Conservation (phyloP, 2,888 invertebrate species). For the Fragum sueziense region DNA sequence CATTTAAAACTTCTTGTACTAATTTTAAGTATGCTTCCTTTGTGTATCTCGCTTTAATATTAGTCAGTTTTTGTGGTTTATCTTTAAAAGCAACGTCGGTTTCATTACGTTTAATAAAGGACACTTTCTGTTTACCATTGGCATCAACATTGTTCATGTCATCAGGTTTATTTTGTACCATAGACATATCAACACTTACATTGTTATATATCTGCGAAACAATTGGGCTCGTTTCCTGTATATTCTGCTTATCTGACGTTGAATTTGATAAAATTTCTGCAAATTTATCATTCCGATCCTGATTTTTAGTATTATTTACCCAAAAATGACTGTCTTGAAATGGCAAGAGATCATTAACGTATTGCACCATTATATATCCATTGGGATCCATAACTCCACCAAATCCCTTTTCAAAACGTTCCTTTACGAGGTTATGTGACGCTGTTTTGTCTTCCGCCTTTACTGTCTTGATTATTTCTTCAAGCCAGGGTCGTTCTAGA, state of each 20-base stretch:
- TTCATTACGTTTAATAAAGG: not conserved
- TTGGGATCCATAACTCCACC: slow-evolving; percentile 41
- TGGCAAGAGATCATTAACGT: slow-evolving; percentile 48
- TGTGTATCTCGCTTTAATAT: not conserved
- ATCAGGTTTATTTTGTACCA: not conserved
- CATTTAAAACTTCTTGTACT: not conserved
- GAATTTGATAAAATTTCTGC: not conserved
- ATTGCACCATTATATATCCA: slow-evolving; percentile 52
- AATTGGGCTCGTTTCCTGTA: not conserved
- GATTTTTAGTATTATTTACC: not conserved
- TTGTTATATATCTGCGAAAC: not conserved
- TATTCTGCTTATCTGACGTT: not conserved
- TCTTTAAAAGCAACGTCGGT: not conserved
- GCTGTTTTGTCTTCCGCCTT: slow-evolving; percentile 30
- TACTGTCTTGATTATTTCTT: slow-evolving; percentile 47
- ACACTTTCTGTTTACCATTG: not conserved
- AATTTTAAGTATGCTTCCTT: not conserved
- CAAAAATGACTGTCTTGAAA: slow-evolving; percentile 42
- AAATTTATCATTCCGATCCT: not conserved
- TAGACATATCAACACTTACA: not conserved
- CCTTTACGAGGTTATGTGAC: slow-evolving; percentile 27
- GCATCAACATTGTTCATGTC: not conserved
- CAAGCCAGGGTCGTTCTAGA: slow-evolving; percentile 52
- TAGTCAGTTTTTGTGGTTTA: not conserved
- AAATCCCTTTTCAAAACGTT: slow-evolving; percentile 51